phyloP scores from a whole-genome alignment of 2,888 invertebrate species.

The Cheilosia vernalis region DNA sequence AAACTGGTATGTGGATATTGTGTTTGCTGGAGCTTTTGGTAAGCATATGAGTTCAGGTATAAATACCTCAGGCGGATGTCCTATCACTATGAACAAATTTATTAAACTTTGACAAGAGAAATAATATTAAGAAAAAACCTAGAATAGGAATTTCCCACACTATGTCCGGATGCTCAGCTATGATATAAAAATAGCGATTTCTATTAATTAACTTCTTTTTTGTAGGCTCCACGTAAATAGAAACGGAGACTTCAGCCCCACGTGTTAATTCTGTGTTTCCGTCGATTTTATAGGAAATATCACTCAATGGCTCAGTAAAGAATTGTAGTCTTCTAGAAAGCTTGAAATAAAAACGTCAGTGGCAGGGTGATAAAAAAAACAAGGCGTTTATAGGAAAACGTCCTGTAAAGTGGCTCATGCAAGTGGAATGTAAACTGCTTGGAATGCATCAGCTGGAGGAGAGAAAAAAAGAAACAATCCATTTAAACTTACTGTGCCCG shows the following conservation, averaged over 20 bases:
- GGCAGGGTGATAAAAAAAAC: too few species aligned
- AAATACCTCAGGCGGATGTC: neutral
- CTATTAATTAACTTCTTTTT: constrained; percentile 21
- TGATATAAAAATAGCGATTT: constrained; percentile 27
- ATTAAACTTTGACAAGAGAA: neutral
- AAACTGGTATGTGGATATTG: constrained; percentile 48
- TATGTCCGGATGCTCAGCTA: constrained; percentile 58
- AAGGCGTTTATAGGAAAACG: too few species aligned
- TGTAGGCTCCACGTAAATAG: constrained; percentile 36
- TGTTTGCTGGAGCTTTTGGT: constrained; percentile 47
- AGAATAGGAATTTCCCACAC: constrained; percentile 58
- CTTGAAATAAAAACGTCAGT: neutral
- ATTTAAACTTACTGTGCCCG: constrained; percentile 40
- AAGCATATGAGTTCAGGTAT: constrained; percentile 37
- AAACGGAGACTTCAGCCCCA: constrained; percentile 19
- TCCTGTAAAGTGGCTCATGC: rapidly evolving
- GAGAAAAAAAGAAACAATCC: neutral
- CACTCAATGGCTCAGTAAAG: constrained; percentile 27
- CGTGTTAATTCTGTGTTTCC: constrained; percentile 30
- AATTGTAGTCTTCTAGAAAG: constrained; percentile 38
- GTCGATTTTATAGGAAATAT: constrained; percentile 21
- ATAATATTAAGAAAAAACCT: neutral
- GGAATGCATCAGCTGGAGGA: too few species aligned
- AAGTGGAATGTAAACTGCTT: too few species aligned
- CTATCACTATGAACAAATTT: constrained; percentile 3